Percentiles rank a stretch among this genome's conserved stretches.
Conservation (phyloP, 2,797 vertebrate species). For the Coluber constrictor region DNA sequence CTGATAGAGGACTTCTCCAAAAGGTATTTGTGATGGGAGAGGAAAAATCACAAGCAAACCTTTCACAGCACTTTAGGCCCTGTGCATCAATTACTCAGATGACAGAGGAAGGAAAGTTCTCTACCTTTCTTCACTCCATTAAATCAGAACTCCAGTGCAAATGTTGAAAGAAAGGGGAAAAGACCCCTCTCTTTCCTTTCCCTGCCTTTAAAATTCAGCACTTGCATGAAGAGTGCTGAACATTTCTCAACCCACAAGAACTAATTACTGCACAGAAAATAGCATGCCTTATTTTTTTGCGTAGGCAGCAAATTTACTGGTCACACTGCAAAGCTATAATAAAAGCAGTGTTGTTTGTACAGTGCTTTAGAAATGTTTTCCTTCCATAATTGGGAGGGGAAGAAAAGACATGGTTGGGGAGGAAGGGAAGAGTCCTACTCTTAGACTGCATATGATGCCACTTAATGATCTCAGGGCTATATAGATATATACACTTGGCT, state of each 20-base stretch:
- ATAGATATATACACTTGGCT: background rate
- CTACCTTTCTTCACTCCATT: background rate
- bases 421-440: background rate
- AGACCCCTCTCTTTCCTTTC: background rate
- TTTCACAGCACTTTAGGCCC: background rate
- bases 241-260: background rate
- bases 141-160: background rate
- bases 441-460: background rate
- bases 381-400: background rate
- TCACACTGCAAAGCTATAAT: background rate
- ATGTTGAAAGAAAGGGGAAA: background rate
- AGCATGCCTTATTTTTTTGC: background rate
- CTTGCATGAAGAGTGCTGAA: background rate
- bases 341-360: background rate
- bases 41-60: background rate
- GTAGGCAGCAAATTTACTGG: background rate
- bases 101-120: background rate
- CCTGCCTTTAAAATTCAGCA: background rate
- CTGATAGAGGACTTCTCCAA: background rate
- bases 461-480: background rate
- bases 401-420: background rate
- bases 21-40: background rate
- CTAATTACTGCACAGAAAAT: background rate
- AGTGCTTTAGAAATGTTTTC: background rate
- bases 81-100: background rate